Percentiles rank a stretch among this genome's conserved stretches.
Evolutionary conservation across 1,140 invertebrate genomes (phyloP).

Genomic region (Mylabris phalerata): DNA sequence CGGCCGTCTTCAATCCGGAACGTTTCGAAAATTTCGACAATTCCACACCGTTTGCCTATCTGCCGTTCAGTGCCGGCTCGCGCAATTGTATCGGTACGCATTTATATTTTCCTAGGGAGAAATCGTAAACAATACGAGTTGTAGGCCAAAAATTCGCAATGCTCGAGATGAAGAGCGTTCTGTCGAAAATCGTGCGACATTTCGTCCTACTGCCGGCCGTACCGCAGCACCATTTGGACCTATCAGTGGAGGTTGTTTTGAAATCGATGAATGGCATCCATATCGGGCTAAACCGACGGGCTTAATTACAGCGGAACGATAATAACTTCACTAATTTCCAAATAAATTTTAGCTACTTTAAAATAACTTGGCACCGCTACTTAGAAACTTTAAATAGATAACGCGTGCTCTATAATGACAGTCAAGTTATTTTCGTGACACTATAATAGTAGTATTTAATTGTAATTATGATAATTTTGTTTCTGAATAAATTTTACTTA

Average conservation of each 20-base stretch:
- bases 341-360: too few species aligned
- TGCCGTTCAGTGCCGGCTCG: slow-evolving; percentile 64
- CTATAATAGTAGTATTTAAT: too few species aligned
- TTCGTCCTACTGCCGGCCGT: slow-evolving; percentile 2
- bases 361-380: too few species aligned
- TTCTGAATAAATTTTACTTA: too few species aligned
- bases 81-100: slow-evolving; percentile 49
- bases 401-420: too few species aligned
- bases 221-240: not conserved
- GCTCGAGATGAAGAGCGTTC: slow-evolving; percentile 23
- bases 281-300: not conserved
- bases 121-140: slow-evolving; percentile 4
- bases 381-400: too few species aligned
- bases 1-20: slow-evolving; percentile 68
- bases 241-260: slow-evolving; percentile 2
- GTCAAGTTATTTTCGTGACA: too few species aligned
- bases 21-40: slow-evolving; percentile 58
- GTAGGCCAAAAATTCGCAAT: slow-evolving; percentile 28
- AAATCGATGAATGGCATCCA: slow-evolving; percentile 5
- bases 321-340: too few species aligned
- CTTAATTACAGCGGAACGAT: too few species aligned
- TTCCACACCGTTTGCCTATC: slow-evolving; percentile 48
- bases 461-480: too few species aligned
- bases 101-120: not conserved
- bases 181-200: slow-evolving; percentile 22